These are phyloP conservation scores for Pelobates fuscus DNA, from an alignment of 2,113 vertebrate species.

Conservation along the genomic window DNA sequence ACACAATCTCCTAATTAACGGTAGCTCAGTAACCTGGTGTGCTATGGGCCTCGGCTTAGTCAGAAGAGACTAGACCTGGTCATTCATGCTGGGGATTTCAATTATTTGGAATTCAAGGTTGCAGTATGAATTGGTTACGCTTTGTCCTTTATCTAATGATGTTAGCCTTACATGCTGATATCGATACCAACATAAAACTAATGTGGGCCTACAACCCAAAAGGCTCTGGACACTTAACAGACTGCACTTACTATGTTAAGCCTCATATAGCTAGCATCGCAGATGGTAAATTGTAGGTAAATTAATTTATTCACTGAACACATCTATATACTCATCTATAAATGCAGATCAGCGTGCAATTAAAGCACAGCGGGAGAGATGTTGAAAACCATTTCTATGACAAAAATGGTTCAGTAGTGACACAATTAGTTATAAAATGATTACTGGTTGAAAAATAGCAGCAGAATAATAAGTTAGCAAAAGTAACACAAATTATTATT, in stretches of 20 bases:
- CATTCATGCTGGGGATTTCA: constrained; percentile 30
- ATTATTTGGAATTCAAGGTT: constrained; percentile 25
- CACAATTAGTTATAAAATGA: too few relatives aligned
- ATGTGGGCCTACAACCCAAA: constrained; percentile 1
- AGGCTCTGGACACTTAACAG: not conserved
- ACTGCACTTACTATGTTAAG: not conserved
- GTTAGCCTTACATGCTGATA: constrained; percentile 17
- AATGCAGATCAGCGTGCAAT: too few relatives aligned
- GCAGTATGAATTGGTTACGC: constrained; percentile 5
- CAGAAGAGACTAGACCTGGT: constrained; percentile 34
- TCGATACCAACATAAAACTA: constrained; percentile 14
- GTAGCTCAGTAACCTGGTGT: constrained; percentile 26
- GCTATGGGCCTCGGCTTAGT: constrained; percentile 3
- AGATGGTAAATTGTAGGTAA: not conserved
- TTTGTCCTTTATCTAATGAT: constrained; percentile 24
- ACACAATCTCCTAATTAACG: constrained; percentile 47
- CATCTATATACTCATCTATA: too few relatives aligned
- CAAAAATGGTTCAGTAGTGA: too few relatives aligned
- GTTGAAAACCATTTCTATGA: too few relatives aligned
- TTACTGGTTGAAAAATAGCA: too few relatives aligned
- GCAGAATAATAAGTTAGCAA: too few relatives aligned
- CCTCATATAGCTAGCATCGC: not conserved
- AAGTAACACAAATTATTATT: too few relatives aligned
- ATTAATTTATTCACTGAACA: not conserved
- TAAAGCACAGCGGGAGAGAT: too few relatives aligned